Evolutionary conservation across 2,113 vertebrate species (phyloP).

Genomic region (Nymphicus hollandicus): DNA sequence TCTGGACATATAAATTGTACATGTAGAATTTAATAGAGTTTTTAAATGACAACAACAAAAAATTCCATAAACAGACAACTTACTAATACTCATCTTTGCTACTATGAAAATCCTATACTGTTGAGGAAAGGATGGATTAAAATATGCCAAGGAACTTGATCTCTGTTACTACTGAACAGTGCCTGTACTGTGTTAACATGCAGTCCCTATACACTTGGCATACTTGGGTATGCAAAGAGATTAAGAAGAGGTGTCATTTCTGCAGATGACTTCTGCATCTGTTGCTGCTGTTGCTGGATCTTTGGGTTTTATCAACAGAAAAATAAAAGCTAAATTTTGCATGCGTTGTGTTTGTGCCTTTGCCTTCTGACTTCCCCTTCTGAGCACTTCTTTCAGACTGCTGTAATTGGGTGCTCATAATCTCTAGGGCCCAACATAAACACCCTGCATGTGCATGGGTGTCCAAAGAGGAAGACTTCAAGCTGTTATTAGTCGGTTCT

Average conservation of each 20-base stretch:
- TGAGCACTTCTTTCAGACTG: background rate
- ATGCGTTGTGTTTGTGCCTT: background rate
- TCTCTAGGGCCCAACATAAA: background rate
- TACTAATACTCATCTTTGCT: background rate
- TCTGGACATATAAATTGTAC: background rate
- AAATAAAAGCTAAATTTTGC: conserved; percentile 52
- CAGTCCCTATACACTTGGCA: background rate
- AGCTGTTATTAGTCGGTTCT: background rate
- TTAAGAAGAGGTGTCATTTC: background rate
- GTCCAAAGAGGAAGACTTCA: accelerated
- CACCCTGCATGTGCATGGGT: background rate
- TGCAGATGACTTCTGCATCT: conserved; percentile 20
- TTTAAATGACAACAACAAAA: background rate
- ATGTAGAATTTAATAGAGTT: background rate
- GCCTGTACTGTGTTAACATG: conserved; percentile 33
- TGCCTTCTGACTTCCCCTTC: background rate
- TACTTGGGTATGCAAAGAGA: background rate
- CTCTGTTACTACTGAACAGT: conserved; percentile 62
- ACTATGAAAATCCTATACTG: conserved; percentile 10
- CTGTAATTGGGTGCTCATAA: background rate
- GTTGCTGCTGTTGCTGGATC: conserved; percentile 39
- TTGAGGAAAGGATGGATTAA: conserved; percentile 28
- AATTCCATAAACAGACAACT: background rate
- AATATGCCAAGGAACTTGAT: conserved; percentile 35
- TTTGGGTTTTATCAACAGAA: conserved; percentile 21